These are phyloP conservation scores for Alentia gelatinosa DNA, from an alignment of 2,888 invertebrate species.

Conservation along the genomic window DNA sequence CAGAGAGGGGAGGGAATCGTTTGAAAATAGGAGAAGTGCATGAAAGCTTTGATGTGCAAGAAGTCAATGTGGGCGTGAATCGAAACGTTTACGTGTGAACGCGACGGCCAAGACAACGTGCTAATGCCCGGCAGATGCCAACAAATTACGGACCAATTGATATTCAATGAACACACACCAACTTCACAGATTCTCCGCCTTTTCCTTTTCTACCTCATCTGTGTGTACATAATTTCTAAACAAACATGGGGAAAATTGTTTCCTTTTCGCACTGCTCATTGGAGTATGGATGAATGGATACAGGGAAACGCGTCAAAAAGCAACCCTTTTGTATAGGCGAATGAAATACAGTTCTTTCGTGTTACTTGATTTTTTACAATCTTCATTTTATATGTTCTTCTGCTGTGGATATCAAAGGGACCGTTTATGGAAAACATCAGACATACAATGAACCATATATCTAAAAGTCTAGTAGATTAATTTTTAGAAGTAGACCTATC, in stretches of 20 bases:
- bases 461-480: too few species aligned
- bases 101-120: slow-evolving; percentile 37
- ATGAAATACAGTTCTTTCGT: too few species aligned
- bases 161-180: slow-evolving; percentile 43
- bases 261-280: background rate
- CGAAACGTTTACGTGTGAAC: slow-evolving; percentile 45
- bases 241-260: slow-evolving; percentile 35
- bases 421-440: too few species aligned
- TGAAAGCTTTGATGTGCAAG: slow-evolving; percentile 42
- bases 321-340: background rate
- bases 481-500: too few species aligned
- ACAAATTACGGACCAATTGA: slow-evolving; percentile 21
- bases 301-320: background rate
- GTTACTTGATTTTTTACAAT: too few species aligned
- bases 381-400: too few species aligned
- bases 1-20: slow-evolving; percentile 17
- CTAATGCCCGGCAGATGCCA: slow-evolving; percentile 25
- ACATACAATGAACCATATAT: too few species aligned
- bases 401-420: too few species aligned
- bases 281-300: background rate
- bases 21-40: slow-evolving; percentile 44
- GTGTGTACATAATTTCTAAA: background rate
- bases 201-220: background rate
- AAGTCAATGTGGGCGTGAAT: slow-evolving; percentile 40
- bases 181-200: slow-evolving; percentile 6